Conservation (phyloP, 2,797 vertebrate genomes). For the Pangasius macronema region DNA sequence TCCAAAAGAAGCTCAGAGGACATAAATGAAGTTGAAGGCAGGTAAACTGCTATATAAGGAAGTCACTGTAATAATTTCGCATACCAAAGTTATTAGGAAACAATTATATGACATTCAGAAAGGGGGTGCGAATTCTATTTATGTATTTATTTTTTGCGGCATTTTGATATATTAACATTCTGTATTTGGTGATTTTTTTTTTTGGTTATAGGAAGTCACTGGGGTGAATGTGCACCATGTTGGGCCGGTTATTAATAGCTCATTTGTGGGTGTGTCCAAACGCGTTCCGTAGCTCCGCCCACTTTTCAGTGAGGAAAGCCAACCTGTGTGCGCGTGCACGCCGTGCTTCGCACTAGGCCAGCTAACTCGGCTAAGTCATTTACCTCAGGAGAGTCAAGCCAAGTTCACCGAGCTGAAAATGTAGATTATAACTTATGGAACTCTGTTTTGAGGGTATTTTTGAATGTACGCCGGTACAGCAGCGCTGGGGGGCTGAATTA, state of each 20-base stretch:
- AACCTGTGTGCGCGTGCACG: conserved; percentile 21
- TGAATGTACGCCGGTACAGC: background rate
- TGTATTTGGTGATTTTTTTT: background rate
- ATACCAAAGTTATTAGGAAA: background rate
- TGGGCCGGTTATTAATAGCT: conserved; percentile 25
- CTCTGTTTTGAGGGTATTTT: background rate
- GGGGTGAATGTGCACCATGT: background rate
- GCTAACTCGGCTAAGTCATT: conserved; percentile 6
- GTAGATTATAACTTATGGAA: background rate
- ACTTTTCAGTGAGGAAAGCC: background rate
- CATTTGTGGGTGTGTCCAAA: conserved; percentile 10
- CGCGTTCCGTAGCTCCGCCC: conserved; percentile 19
- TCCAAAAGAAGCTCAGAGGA: background rate
- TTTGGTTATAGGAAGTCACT: background rate
- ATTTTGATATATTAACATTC: background rate
- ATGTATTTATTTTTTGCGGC: too few relatives aligned
- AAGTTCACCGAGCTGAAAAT: background rate
- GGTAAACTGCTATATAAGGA: too few relatives aligned
- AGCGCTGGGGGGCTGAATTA: background rate
- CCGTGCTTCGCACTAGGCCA: background rate
- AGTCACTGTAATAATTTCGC: background rate
- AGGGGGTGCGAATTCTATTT: background rate
- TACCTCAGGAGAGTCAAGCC: background rate
- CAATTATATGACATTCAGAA: background rate
- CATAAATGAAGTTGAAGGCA: background rate